These are phyloP conservation scores for Osmerus mordax DNA, from an alignment of 2,113 vertebrate species.

Conservation along the genomic window DNA sequence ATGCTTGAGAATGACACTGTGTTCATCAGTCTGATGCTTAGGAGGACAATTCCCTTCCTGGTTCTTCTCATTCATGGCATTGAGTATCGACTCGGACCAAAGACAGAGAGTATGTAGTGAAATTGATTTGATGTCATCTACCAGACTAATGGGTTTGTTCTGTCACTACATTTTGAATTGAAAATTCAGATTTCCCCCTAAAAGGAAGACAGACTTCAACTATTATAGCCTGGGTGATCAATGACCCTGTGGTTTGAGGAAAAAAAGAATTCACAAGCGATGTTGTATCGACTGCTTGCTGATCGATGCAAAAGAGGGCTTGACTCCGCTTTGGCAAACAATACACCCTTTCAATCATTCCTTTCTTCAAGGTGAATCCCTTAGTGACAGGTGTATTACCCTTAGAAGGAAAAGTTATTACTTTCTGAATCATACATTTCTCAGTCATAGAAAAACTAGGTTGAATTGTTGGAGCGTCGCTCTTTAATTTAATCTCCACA, in stretches of 20 bases:
- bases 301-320: constrained; percentile 39
- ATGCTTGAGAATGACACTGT: too few relatives aligned
- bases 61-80: constrained; percentile 45
- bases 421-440: too few relatives aligned
- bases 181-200: constrained; percentile 51
- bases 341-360: constrained; percentile 4
- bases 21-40: too few relatives aligned
- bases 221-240: constrained; percentile 54
- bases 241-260: constrained; percentile 48
- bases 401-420: constrained; percentile 12
- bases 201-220: constrained; percentile 36
- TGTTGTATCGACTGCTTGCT: constrained; percentile 33
- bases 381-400: neutral
- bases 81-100: constrained; percentile 47
- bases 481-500: too few relatives aligned
- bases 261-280: constrained; percentile 28
- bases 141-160: constrained; percentile 46
- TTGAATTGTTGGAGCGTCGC: too few relatives aligned
- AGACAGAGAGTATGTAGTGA: constrained; percentile 56
- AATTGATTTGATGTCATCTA: constrained; percentile 69
- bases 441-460: too few relatives aligned
- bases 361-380: constrained; percentile 3
- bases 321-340: constrained; percentile 22
- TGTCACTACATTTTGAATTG: constrained; percentile 53
- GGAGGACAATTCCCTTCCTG: too few relatives aligned